These are phyloP conservation scores for Xiphophorus hellerii DNA, from an alignment of 2,113 vertebrate species.

Conservation along the genomic window DNA sequence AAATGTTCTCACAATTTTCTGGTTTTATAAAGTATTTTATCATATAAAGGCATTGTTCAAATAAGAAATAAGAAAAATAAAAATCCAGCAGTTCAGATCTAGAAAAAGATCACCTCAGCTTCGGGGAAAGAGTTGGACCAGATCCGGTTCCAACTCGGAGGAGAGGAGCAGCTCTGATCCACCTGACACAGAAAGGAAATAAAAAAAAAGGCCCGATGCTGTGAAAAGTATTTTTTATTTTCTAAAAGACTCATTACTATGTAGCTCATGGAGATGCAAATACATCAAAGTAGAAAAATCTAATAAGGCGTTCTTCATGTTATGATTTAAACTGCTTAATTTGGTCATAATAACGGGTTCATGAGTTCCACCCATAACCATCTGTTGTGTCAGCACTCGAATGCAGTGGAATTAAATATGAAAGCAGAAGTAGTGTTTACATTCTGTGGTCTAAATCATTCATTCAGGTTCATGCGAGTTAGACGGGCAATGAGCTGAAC, in stretches of 20 bases:
- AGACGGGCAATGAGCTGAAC: not conserved
- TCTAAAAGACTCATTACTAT: too few relatives aligned
- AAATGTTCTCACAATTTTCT: constrained; percentile 1
- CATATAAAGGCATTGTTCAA: not conserved
- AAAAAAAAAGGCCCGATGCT: not conserved
- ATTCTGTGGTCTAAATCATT: too few relatives aligned
- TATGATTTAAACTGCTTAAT: too few relatives aligned
- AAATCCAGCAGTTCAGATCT: not conserved
- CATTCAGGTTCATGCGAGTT: not conserved
- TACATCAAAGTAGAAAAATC: too few relatives aligned
- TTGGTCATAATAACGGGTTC: too few relatives aligned
- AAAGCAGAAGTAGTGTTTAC: too few relatives aligned
- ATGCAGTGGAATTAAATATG: too few relatives aligned
- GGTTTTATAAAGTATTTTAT: not conserved
- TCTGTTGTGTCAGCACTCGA: too few relatives aligned
- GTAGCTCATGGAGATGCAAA: too few relatives aligned
- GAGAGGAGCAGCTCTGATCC: constrained; percentile 61
- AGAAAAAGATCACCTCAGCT: constrained; percentile 61
- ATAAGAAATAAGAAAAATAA: constrained; percentile 1
- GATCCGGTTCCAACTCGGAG: constrained; percentile 69
- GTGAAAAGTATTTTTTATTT: not conserved
- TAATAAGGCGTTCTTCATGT: too few relatives aligned
- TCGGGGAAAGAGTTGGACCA: constrained; percentile 73
- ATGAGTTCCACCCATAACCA: too few relatives aligned
- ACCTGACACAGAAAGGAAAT: constrained; percentile 47